These are phyloP conservation scores for Microplitis manilae DNA, from an alignment of 2,888 invertebrate species.

Conservation along the genomic window DNA sequence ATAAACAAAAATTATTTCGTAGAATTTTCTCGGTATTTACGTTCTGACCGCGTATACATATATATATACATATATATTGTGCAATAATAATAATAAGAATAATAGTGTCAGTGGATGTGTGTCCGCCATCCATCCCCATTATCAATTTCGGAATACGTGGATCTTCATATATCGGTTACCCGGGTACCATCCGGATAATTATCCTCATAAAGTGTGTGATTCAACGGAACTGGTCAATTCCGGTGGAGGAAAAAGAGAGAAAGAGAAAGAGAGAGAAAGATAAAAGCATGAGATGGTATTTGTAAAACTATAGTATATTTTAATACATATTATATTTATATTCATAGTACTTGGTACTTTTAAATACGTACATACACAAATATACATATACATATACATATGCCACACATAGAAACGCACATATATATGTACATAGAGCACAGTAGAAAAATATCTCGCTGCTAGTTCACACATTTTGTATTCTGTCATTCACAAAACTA, in stretches of 20 bases:
- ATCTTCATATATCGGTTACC: conserved; percentile 18
- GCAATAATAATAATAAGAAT: conserved; percentile 1
- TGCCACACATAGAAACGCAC: not conserved
- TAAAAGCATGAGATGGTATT: conserved; percentile 1
- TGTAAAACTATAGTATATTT: not conserved
- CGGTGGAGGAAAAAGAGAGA: conserved; percentile 21
- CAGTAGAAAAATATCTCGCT: not conserved
- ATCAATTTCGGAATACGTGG: conserved; percentile 22
- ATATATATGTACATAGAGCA: not conserved
- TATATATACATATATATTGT: not conserved
- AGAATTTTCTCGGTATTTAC: not conserved
- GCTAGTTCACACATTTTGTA: not conserved
- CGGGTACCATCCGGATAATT: conserved; percentile 26
- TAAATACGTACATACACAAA: not conserved
- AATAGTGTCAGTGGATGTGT: not conserved
- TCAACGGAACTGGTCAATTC: conserved; percentile 44
- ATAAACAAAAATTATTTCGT: not conserved
- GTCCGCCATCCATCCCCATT: not conserved
- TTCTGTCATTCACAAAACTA: not conserved
- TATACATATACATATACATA: not conserved
- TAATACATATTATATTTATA: no score
- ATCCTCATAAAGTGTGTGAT: conserved; percentile 38
- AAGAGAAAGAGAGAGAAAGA: not conserved
- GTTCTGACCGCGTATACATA: not conserved
- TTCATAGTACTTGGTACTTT: no score